Base-by-base conservation (phyloP, 2,888 invertebrate genomes). In the Hirtodrosophila histrioides region DNA sequence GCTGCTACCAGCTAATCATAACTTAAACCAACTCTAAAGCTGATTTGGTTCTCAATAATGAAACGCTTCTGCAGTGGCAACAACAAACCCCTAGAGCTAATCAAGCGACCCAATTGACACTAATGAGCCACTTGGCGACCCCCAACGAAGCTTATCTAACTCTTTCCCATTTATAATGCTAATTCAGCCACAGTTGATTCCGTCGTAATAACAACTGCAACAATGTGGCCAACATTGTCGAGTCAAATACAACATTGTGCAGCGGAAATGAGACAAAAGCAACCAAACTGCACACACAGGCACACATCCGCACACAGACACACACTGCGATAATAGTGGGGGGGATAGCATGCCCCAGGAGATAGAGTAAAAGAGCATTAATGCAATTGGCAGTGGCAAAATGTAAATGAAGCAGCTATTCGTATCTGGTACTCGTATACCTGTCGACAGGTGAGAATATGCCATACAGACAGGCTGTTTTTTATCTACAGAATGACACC, bases 111-210 rank as follows among this genome's bases (percentile, higher is more conserved):
- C 73, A 76, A 65, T 75, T 71, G 65, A 44, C 48, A 37, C 76
- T 75, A 73, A 73, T 75, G 76, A 75, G 63, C 51, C 53, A 39
- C 51, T 56, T 43, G 44, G 24, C 24, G 45, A 43, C 31, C 31
- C 23, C 27, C 35, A 11, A 40, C 43, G 41, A 27, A 43, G 55
- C 44, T 75, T 71, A 76, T 76, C 86, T 64, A 31, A 65, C 63
- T 65, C 71, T 71, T 60, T 44, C 44, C 53, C 72, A 69, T 88
- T 83, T 83, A 70, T 64, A 79, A 75, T 88, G 86, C 77, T 27
- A 27, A 27, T 27, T 4, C 27, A 27, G 27, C 27, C 27, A 27
- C 27, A 27, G 27, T 27, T 72, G 83, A 83, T 79, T 70, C 57
- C 56, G 54, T 37, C 58, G 44, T 49, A 54, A 17, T 60, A 64